A percentile compares a stretch with the other conserved stretches of the same genome.
phyloP scores from a whole-genome alignment of 2,888 invertebrate genomes.

The Chromoteleia sp. region DNA sequence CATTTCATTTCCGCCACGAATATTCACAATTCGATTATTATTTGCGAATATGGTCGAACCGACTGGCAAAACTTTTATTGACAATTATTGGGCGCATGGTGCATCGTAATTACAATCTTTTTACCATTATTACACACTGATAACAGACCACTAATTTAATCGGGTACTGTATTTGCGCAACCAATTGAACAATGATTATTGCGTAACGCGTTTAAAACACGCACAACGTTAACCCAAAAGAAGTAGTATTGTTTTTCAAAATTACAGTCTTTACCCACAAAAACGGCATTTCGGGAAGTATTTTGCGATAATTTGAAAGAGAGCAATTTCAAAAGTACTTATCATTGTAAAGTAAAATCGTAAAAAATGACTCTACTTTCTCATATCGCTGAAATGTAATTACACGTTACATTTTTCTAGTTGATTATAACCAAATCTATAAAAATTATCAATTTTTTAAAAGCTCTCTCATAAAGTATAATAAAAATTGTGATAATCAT shows the following conservation, averaged over 20 bases:
- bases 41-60: constrained; percentile 52
- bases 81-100: constrained; percentile 54
- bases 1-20: constrained; percentile 68
- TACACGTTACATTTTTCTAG: too few relatives aligned
- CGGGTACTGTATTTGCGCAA: constrained; percentile 38
- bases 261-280: constrained; percentile 15
- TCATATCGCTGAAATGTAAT: too few relatives aligned
- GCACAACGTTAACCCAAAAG: constrained; percentile 16
- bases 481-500: too few relatives aligned
- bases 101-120: constrained; percentile 66
- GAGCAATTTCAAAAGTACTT: too few relatives aligned
- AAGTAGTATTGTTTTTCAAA: constrained; percentile 37
- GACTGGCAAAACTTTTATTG: constrained; percentile 62
- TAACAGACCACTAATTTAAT: constrained; percentile 35
- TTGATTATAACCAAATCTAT: too few relatives aligned
- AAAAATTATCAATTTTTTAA: too few relatives aligned
- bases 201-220: constrained; percentile 31
- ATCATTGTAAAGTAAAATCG: too few relatives aligned
- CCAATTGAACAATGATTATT: constrained; percentile 59
- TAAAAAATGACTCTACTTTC: too few relatives aligned
- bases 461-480: too few relatives aligned
- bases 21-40: constrained; percentile 53
- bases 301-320: neutral
- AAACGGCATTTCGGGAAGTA: neutral
- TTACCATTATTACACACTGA: constrained; percentile 56